Conservation (phyloP, 2,797 vertebrate genomes). For the Platalea minor region DNA sequence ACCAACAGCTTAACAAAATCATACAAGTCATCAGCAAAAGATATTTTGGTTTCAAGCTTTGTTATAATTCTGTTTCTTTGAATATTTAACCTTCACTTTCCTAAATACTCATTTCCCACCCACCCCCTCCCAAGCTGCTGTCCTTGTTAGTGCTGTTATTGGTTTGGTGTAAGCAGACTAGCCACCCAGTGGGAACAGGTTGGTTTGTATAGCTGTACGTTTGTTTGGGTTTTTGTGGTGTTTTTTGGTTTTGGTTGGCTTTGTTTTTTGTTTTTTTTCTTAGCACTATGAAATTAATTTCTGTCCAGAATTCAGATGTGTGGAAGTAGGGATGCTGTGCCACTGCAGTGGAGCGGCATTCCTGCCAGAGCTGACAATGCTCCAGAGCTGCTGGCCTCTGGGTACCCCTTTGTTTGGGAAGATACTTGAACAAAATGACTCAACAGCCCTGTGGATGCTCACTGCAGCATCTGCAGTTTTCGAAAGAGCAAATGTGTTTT, state of each 20-base stretch:
- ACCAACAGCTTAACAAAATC: not conserved
- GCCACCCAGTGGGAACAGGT: not conserved
- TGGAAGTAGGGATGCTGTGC: fast-evolving
- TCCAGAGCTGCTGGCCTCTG: not conserved
- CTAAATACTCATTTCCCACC: not conserved
- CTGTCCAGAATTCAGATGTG: not conserved
- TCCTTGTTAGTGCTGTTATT: fast-evolving
- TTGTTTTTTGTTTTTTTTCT: too few species aligned
- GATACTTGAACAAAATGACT: not conserved
- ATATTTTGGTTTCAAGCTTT: not conserved
- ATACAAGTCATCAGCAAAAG: not conserved
- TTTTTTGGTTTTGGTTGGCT: not conserved
- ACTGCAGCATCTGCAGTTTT: not conserved
- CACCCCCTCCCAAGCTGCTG: too few species aligned
- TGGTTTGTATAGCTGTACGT: not conserved
- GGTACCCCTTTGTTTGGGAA: not conserved
- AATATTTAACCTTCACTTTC: not conserved
- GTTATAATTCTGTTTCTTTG: not conserved
- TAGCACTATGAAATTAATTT: not conserved
- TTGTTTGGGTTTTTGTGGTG: not conserved
- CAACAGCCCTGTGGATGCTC: not conserved
- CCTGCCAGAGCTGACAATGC: not conserved
- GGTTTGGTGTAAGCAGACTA: not conserved
- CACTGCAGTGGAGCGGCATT: not conserved
- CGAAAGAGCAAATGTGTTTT: not conserved